These are phyloP conservation scores for Lepidocolaptes lacrymiger DNA, from an alignment of 2,797 vertebrate species.

Conservation along the genomic window DNA sequence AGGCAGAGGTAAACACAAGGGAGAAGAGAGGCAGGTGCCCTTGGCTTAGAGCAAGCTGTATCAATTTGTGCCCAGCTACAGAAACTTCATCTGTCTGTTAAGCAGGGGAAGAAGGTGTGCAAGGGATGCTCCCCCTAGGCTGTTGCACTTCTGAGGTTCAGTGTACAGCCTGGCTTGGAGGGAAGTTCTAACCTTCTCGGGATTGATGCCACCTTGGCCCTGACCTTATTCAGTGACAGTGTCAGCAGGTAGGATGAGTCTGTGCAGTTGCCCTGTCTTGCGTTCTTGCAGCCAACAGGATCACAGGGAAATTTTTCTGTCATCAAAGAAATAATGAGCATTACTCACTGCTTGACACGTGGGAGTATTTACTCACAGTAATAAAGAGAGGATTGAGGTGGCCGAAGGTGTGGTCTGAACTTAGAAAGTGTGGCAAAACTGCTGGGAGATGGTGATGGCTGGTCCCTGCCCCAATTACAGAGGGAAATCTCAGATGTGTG, in stretches of 20 bases:
- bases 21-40: neutral
- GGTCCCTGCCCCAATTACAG: neutral
- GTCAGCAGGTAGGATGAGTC: neutral
- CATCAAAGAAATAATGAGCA: neutral
- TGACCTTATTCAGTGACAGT: neutral
- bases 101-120: neutral
- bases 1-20: neutral
- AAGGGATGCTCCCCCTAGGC: neutral
- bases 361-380: neutral
- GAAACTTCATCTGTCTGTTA: neutral
- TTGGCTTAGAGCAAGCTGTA: neutral
- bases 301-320: neutral
- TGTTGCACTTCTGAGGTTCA: neutral
- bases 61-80: neutral
- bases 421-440: neutral
- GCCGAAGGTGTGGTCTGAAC: neutral
- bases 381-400: neutral
- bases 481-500: rapidly evolving
- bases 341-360: neutral
- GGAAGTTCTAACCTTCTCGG: neutral
- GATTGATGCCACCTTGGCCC: rapidly evolving
- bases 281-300: rapidly evolving
- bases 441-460: neutral
- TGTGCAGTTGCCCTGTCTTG: rapidly evolving
- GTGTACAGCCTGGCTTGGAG: neutral